Evolutionary conservation across 2,888 invertebrate species (phyloP), one percentile per base, ranked within the genome.

Genomic region (Hydrotaea cyrtoneurina): DNA sequence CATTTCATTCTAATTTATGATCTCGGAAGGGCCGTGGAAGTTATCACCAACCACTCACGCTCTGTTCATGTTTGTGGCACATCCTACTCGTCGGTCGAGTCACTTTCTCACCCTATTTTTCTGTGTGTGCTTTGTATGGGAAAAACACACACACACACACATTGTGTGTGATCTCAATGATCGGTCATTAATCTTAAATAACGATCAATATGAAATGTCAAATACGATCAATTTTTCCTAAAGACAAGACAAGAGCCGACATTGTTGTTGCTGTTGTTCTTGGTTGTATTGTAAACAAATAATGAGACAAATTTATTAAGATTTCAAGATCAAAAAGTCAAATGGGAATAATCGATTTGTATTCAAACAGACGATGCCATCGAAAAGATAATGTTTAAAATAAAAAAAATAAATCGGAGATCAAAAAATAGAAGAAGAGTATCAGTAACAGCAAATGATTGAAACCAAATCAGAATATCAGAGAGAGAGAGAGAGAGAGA

Each of bases 241-340:
- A 74, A 19, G 64, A 85, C 82, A 78, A 72, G 26, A 80, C 53
- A 31, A 62, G 31, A 76, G 17, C 36, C 2, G 13, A 10, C 39
- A 10, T 39, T 39, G 39, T n/a, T n/a, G n/a, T n/a, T n/a, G 11
- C 39, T 39, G 39, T 7, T 31, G 73, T 57, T 57, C 72, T 57
- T 69, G 62, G n/a, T n/a, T n/a, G n/a, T n/a, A n/a, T 80, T 77
- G 71, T 50, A 77, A 86, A 80, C 85, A 83, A 83, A 86, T 86
- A 80, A 86, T 85, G 79, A 85, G 89, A 89, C 90, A 90, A 91
- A 91, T 90, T 90, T 90, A 90, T 91, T 89, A 88, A 88, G 89
- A 88, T 88, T 89, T 89, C 26, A 62, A 66, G 81, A 88, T 88
- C 88, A 87, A 88, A 90, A 89, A 90, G 90, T 91, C 90, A 91